Percentiles rank a stretch among this genome's conserved stretches.
phyloP scores from a whole-genome alignment of 92 coral and sea anemone species.

The Virgularia gustaviana region DNA sequence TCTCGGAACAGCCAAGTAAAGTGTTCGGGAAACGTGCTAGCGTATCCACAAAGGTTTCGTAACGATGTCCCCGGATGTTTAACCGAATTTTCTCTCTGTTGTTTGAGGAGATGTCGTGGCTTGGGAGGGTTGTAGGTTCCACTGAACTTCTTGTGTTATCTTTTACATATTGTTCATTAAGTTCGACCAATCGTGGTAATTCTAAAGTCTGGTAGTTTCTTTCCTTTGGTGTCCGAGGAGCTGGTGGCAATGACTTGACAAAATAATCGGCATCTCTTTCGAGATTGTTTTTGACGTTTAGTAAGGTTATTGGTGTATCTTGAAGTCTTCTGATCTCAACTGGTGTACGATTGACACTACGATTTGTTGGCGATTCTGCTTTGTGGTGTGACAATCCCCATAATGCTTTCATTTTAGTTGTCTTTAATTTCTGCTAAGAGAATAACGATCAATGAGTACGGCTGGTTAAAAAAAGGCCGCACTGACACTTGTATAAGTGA shows the following conservation, averaged over 20 bases:
- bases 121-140: conserved; percentile 46
- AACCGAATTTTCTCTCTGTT: conserved; percentile 67
- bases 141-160: conserved; percentile 48
- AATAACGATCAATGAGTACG: too few species aligned
- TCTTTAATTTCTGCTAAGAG: too few species aligned
- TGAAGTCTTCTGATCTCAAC: too few species aligned
- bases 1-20: conserved; percentile 70
- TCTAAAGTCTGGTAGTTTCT: conserved; percentile 52
- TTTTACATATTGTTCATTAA: conserved; percentile 59
- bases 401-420: too few species aligned
- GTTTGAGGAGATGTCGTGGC: conserved; percentile 52
- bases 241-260: conserved; percentile 36
- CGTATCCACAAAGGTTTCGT: conserved; percentile 80
- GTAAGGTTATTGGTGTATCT: not conserved
- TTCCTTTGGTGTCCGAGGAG: conserved; percentile 44
- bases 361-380: too few species aligned
- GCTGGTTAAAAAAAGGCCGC: too few species aligned
- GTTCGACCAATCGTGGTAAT: conserved; percentile 53
- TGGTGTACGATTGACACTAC: too few species aligned
- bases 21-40: conserved; percentile 80
- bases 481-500: too few species aligned
- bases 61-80: conserved; percentile 80
- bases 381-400: too few species aligned
- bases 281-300: conserved; percentile 1
- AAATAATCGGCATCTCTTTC: too few species aligned